Evolutionary conservation across 2,888 invertebrate genomes (phyloP).

Genomic region (Pristionchus mayeri): DNA sequence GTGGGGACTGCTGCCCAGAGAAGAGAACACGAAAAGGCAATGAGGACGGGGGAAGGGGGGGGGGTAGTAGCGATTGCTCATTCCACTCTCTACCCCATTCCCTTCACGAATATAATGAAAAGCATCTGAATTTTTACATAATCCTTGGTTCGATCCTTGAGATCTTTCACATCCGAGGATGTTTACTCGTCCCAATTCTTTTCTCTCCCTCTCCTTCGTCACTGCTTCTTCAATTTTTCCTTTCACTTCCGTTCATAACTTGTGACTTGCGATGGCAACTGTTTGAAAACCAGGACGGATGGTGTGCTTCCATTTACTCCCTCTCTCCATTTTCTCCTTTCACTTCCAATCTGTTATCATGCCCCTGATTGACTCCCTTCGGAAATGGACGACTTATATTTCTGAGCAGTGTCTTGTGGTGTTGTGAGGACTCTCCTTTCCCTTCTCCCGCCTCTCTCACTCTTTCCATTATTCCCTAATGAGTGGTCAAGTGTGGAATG

Average conservation of each 20-base stretch:
- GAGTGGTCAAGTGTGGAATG: slow-evolving; percentile 25
- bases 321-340: neutral
- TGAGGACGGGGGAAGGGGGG: neutral
- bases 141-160: no score
- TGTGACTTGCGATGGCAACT: slow-evolving; percentile 19
- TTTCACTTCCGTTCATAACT: slow-evolving; percentile 40
- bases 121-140: no score
- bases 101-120: no score
- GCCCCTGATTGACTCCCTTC: neutral
- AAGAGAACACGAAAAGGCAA: neutral
- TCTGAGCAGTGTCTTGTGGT: neutral
- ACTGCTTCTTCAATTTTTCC: neutral
- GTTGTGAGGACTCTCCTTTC: neutral
- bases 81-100: neutral
- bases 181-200: neutral
- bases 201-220: slow-evolving; percentile 5
- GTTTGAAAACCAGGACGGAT: neutral
- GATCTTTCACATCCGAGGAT: slow-evolving; percentile 4
- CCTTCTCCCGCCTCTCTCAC: neutral
- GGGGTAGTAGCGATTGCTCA: no score
- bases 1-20: neutral
- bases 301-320: neutral
- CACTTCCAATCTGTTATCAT: neutral
- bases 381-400: slow-evolving; percentile 1
- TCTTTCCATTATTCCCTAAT: slow-evolving; percentile 17